Base-by-base conservation (phyloP, 2,797 vertebrate species). In the Chloroceryle amazona region DNA sequence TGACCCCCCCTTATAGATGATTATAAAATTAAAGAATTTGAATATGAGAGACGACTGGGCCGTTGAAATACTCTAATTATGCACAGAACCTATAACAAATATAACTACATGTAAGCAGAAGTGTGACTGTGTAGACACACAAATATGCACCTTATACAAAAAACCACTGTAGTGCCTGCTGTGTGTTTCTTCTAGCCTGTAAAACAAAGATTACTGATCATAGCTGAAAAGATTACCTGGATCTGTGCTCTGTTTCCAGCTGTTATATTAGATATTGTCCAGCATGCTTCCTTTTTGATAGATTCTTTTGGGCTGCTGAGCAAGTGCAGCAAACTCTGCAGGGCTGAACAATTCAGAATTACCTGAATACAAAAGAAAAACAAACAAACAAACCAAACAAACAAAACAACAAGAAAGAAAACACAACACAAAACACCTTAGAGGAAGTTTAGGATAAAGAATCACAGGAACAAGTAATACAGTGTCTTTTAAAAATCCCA, bases 221-320 rank as follows among this genome's bases (percentile, higher is more conserved):
- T 31, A 94, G 28, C 35, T 79, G 80, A 79, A 70, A 80, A 80
- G 42, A 37, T 98, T 98, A 98, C 98, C 98, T 98, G 98, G 81
- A 98, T 98, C 95, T 98, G 98, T 25, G 98, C 98, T 97, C 98
- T 97, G 96, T 98, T 98, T 95, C 98, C 98, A 82, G 98, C 98
- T 71, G 98, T 98, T 94, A 98, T 98, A 76, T 98, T 98, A 80
- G 98, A 98, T 98, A 98, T 98, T 97, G 98, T 98, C 98, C 98
- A 98, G 95, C 98, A 98, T 5, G 98, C 98, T 96, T 98, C 98
- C 72, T 98, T 98, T 96, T 98, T 98, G 95, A 98, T 98, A 63
- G 98, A 98, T 95, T 98, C 98, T 95, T 98, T 98, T 46, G 98
- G 98, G 94, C 98, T 98, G 97, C 98, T 98, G 89, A 98, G 93